Evolutionary conservation across 2,888 invertebrate species (phyloP).

Genomic region (Caenorhabditis sp.): DNA sequence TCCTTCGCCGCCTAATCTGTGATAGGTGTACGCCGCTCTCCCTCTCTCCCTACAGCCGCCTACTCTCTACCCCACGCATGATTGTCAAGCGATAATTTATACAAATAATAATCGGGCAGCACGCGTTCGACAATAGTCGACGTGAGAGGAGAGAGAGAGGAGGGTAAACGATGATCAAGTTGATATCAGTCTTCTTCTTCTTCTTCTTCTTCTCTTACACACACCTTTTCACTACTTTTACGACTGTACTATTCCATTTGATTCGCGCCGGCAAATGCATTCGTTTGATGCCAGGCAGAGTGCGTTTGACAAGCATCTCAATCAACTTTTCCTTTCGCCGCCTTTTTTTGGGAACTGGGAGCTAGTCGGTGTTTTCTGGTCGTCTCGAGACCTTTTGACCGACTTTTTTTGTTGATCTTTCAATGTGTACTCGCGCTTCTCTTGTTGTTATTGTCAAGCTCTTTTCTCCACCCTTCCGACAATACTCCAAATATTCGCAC

Average conservation of each 20-base stretch:
- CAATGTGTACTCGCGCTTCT: not conserved
- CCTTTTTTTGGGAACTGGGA: too few relatives aligned
- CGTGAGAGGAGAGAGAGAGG: slow-evolving; percentile 6
- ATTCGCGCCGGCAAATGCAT: too few relatives aligned
- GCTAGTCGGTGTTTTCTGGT: too few relatives aligned
- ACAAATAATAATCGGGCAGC: slow-evolving; percentile 9
- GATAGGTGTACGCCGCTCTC: not conserved
- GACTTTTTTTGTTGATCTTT: not conserved
- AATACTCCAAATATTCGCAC: slow-evolving; percentile 10
- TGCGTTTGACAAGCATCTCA: too few relatives aligned
- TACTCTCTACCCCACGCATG: not conserved
- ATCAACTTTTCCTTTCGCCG: not conserved
- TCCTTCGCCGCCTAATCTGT: not conserved
- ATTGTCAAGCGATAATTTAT: slow-evolving; percentile 18
- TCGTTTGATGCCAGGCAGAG: not conserved
- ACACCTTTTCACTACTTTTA: slow-evolving; percentile 28
- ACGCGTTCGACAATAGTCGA: not conserved
- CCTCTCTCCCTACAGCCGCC: not conserved
- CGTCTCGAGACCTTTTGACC: not conserved
- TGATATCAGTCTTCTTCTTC: slow-evolving; percentile 28
- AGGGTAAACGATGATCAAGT: slow-evolving; percentile 39
- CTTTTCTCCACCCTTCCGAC: not conserved
- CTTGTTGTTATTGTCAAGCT: slow-evolving; percentile 3
- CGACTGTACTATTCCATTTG: slow-evolving; percentile 37
- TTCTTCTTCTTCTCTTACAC: not conserved